Base-by-base conservation (phyloP, 2,888 invertebrate species). In the Napeogenes inachia region DNA sequence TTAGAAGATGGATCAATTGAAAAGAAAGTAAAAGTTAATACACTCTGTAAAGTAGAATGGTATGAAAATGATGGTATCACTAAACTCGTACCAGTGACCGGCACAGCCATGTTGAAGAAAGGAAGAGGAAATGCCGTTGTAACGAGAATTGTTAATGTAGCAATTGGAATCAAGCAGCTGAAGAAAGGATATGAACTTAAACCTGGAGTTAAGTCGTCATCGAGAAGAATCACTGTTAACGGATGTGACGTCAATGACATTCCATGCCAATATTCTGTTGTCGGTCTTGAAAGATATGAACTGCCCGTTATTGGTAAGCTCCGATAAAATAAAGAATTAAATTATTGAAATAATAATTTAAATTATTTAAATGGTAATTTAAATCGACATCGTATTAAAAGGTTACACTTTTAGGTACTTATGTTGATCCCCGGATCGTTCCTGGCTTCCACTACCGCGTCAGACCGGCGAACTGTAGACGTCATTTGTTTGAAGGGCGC, bases 361-460 rank as follows among this genome's bases (percentile, higher is more conserved):
- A n/a, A 53, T 45, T 2, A 8, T 55, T 42, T 32, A 21, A 47
- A 21, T 57, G 13, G 3, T 53, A 61, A 42, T 42, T 42, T 42
- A 10, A 10, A 2, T 42, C 42, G 8, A 42, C 12, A 8, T 10
- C 6, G 4, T 45, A 42, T 45, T 30, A 45, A 13, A 21, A 13
- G 42, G 54, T n/a, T 38, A 50, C 59, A 33, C 54, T 73, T 75
- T 46, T 73, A 93, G 94, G 95, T 68, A 95, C 95, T 4, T 95
- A 92, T 74, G 92, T 95, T 5, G 95, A 95, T 77, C 92, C 93
- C 55, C 91, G 94, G 68, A 92, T 95, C 65, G 85, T 94, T 67
- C 93, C 95, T 64, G 95, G 95, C 32, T 95, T 95, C 84, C 85
- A 91, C 72, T 95, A 95, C 85, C 91, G 92, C 65, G 93, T 95